Evolutionary conservation across 2,888 invertebrate species (phyloP), one percentile per base, ranked within the genome.

Genomic region (Hybos culiciformis): DNA sequence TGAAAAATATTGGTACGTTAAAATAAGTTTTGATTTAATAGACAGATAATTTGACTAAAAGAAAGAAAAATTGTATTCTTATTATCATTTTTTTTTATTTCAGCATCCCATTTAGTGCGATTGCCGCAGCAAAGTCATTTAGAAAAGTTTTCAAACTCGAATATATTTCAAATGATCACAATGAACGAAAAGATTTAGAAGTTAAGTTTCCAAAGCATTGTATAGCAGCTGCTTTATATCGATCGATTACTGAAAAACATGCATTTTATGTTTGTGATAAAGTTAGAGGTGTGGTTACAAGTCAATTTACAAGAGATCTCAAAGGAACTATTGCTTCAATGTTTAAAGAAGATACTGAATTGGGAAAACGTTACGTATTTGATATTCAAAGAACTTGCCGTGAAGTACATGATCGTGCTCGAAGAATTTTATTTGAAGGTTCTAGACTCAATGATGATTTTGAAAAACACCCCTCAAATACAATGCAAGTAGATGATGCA

Each of bases 231-330:
- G 84, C 85, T 29, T 66, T 87, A 20, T 87, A 86, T 64, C 72
- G 90, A 39, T 85, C 87, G 19, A 82, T 91, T 50, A 91, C 90
- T 0, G 91, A 91, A 66, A 86, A 87, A 53, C 88, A 90, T 63
- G 88, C 88, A 36, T 91, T 91, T 70, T 91, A 87, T 67, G 86
- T 86, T 63, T 90, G 90, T 68, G 90, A 91, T 63, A 90, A 90
- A 1, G 90, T 91, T 12, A 73, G 88, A 36, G 83, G 77, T 48
- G 86, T 85, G 45, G 90, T 91, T 41, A 86, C 87, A 1, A 80
- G 85, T 40, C 91, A 91, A 68, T 90, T 84, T 61, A 86, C 87
- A 42, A 74, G 88, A 48, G 90, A 90, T 68, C 71, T 91, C 50
- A 90, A 81, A 74, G 90, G 90, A 45, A 88, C 87, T 34, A 83